A percentile compares a stretch with the other conserved stretches of the same genome.
These are phyloP conservation scores for Epinephelus cyanopodus DNA, from an alignment of 2,113 vertebrate genomes.

Conservation along the genomic window DNA sequence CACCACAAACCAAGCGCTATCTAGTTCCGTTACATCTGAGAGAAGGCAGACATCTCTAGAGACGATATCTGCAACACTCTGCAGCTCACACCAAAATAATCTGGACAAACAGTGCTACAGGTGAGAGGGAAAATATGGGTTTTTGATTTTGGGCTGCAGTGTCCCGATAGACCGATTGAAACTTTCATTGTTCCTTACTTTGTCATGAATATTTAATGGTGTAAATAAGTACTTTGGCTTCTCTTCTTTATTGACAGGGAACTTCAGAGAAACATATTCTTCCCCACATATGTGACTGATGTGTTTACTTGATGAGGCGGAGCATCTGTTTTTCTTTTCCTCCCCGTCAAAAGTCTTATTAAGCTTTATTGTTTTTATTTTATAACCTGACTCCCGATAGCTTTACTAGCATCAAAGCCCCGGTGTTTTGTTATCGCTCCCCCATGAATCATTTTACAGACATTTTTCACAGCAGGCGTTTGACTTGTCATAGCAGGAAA, in stretches of 20 bases:
- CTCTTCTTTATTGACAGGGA: background rate
- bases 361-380: background rate
- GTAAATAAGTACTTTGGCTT: background rate
- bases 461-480: conserved; percentile 1
- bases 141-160: no score
- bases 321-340: background rate
- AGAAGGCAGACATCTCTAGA: no score
- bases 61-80: no score
- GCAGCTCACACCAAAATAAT: no score
- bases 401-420: background rate
- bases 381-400: background rate
- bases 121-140: no score
- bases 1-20: no score
- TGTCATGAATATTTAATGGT: background rate
- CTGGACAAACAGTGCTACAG: no score
- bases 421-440: background rate
- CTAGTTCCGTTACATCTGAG: no score
- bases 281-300: background rate
- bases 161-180: no score
- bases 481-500: background rate
- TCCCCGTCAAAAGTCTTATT: background rate
- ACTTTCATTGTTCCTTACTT: background rate
- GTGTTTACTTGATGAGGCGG: background rate
- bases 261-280: background rate
- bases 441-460: background rate